A percentile compares a stretch with the other conserved stretches of the same genome.
These are phyloP conservation scores for Zonitis immaculata DNA, from an alignment of 2,888 invertebrate genomes.

Conservation along the genomic window DNA sequence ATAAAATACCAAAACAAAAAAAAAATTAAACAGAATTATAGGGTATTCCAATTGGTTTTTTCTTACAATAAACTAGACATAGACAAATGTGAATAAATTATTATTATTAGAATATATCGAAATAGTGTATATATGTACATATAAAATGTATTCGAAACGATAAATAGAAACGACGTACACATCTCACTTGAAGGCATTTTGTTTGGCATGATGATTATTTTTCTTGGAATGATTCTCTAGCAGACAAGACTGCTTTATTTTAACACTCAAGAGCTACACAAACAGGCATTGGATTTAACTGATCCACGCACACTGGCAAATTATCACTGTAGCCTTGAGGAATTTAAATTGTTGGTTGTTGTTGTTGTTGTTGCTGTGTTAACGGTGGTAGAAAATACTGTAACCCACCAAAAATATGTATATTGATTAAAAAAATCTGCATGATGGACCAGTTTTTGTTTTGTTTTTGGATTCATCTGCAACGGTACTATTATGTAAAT, in stretches of 20 bases:
- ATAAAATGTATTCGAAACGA: background rate
- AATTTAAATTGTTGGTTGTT: conserved; percentile 10
- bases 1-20: background rate
- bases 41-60: background rate
- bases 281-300: conserved; percentile 19
- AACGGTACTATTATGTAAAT: conserved; percentile 1
- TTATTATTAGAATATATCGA: too few species aligned
- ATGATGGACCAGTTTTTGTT: background rate
- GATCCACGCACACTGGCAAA: conserved; percentile 24
- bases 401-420: background rate
- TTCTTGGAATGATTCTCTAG: conserved; percentile 13
- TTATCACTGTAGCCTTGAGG: conserved; percentile 18
- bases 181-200: background rate
- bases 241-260: conserved; percentile 7
- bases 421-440: background rate
- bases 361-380: background rate
- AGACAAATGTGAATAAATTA: background rate
- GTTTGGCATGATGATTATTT: conserved; percentile 7
- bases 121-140: too few species aligned
- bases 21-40: background rate
- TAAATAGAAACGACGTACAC: background rate
- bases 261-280: conserved; percentile 15
- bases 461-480: background rate
- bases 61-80: background rate
- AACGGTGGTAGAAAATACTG: conserved; percentile 1